phyloP scores from a whole-genome alignment of 2,113 vertebrate genomes.

The Onychostruthus taczanowskii region DNA sequence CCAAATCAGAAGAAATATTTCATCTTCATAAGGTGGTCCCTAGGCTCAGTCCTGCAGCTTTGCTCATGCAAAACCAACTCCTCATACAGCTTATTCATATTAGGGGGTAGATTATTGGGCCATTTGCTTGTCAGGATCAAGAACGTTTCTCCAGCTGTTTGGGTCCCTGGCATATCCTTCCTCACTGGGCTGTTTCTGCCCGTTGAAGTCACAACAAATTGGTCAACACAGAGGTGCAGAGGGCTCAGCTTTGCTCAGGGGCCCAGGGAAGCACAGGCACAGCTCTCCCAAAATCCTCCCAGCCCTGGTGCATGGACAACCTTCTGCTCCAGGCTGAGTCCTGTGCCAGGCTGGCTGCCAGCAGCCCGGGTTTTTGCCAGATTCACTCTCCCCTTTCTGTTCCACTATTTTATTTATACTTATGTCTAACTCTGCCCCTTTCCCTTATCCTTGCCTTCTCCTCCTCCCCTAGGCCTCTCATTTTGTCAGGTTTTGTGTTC shows the following conservation, averaged over 20 bases:
- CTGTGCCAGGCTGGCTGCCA: background rate
- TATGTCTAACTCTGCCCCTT: background rate
- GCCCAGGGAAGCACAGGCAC: fast-evolving
- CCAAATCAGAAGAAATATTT: constrained; percentile 30
- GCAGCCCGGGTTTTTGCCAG: background rate
- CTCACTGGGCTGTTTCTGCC: background rate
- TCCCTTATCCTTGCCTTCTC: background rate
- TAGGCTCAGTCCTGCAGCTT: background rate
- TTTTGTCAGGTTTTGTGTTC: background rate
- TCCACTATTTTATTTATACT: background rate
- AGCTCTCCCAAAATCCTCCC: background rate
- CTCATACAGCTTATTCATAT: background rate
- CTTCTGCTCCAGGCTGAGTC: background rate
- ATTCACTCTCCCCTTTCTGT: background rate
- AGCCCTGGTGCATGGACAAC: fast-evolving
- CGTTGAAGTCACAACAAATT: fast-evolving
- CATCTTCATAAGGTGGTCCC: background rate
- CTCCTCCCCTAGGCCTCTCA: background rate
- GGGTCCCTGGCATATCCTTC: fast-evolving
- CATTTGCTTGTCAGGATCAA: background rate
- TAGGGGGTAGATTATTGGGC: background rate
- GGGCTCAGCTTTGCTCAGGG: background rate
- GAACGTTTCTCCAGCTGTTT: background rate
- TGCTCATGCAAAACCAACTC: background rate
- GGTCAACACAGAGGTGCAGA: fast-evolving